phyloP scores from a whole-genome alignment of 2,888 invertebrate species.

The Lapara coniferarum region DNA sequence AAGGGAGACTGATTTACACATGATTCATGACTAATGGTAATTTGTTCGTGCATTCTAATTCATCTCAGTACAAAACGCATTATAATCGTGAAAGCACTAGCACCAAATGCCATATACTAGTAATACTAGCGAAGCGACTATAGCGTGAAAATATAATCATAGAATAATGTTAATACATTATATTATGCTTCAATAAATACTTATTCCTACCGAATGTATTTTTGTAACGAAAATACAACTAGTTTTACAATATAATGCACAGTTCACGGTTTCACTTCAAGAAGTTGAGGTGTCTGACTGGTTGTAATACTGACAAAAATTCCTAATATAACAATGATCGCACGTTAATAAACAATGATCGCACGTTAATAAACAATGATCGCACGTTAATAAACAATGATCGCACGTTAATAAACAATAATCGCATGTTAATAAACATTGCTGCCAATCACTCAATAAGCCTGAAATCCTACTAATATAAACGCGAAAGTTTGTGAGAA shows the following conservation, averaged over 20 bases:
- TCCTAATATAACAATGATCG: not conserved
- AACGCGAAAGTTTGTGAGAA: too few species aligned
- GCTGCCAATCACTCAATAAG: too few species aligned
- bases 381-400: too few species aligned
- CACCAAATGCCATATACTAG: constrained; percentile 67
- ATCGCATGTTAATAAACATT: too few species aligned
- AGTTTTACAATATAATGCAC: not conserved
- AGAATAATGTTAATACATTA: constrained; percentile 8
- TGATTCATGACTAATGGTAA: constrained; percentile 27
- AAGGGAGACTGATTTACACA: constrained; percentile 17
- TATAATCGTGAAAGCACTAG: constrained; percentile 69
- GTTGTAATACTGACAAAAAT: not conserved
- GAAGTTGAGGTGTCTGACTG: not conserved
- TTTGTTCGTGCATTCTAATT: constrained; percentile 57
- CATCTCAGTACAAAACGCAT: constrained; percentile 58
- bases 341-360: too few species aligned
- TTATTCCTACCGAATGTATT: constrained; percentile 17
- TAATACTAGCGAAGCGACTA: constrained; percentile 60
- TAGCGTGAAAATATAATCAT: constrained; percentile 32
- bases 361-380: too few species aligned
- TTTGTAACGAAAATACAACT: constrained; percentile 20
- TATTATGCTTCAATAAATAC: constrained; percentile 12
- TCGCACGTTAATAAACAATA: too few species aligned
- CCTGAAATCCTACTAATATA: too few species aligned
- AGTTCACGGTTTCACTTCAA: not conserved